Evolutionary conservation across 2,113 vertebrate species (phyloP).

Genomic region (Polypterus senegalus): DNA sequence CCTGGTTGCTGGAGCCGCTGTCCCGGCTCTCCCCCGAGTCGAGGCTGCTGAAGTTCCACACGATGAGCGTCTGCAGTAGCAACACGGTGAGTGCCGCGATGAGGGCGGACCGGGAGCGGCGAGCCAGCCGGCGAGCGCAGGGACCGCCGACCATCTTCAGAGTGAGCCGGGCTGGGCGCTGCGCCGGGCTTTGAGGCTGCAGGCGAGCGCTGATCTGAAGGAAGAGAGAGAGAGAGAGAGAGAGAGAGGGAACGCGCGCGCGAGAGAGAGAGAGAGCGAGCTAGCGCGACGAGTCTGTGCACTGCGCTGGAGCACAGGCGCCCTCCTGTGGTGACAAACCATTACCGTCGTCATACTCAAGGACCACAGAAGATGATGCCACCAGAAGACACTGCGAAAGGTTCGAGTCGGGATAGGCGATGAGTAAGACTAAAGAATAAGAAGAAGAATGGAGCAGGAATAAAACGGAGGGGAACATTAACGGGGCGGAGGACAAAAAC

Average conservation of each 20-base stretch:
- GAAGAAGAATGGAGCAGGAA: too few species aligned
- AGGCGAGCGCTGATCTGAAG: too few species aligned
- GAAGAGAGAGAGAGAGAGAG: too few species aligned
- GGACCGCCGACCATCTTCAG: conserved; percentile 66
- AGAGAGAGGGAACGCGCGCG: too few species aligned
- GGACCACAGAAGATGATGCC: too few species aligned
- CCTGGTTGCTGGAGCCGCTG: conserved; percentile 45
- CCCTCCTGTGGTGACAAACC: not conserved
- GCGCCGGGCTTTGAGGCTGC: conserved; percentile 11
- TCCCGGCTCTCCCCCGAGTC: conserved; percentile 68
- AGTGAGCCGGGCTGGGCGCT: conserved; percentile 23
- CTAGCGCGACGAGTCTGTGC: conserved; percentile 20
- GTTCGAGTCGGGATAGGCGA: too few species aligned
- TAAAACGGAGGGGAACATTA: too few species aligned
- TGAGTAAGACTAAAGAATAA: too few species aligned
- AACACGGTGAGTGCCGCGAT: conserved; percentile 74
- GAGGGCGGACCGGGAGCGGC: conserved; percentile 74
- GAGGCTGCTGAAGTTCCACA: conserved; percentile 87
- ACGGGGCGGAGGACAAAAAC: too few species aligned
- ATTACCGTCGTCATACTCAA: too few species aligned
- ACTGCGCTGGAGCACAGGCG: conserved; percentile 16
- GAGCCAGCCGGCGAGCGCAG: conserved; percentile 75
- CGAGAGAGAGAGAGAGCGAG: too few species aligned
- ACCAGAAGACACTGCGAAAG: too few species aligned
- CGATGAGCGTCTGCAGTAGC: conserved; percentile 79